Evolutionary conservation across 2,113 vertebrate species (phyloP), one percentile per base, ranked within the genome.

Genomic region (Syngnathus typhle): DNA sequence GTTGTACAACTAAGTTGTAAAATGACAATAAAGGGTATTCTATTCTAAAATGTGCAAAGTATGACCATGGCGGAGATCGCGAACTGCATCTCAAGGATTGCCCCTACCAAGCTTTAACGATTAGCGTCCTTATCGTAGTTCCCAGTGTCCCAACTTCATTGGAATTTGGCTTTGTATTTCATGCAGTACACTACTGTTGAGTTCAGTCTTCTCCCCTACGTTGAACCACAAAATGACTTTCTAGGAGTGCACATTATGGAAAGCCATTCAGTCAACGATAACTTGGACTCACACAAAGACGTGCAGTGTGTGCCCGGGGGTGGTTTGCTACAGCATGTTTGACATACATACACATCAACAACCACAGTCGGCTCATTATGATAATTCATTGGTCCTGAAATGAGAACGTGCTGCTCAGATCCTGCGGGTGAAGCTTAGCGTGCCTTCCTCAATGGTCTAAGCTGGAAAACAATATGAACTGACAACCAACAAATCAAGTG

Each of bases 331-430:
- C 60, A 65, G 67, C 65, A 65, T 75, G 75, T 69, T 77, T 72
- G 72, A 76, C 73, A 76, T 72, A 41, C 69, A 69, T 67, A 66
- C 49, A 71, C 76, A 68, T 72, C 43, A 58, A 70, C 74, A 72
- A 68, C 77, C 77, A 75, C 58, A 54, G 54, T 65, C 0, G 65
- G 67, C 76, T 85, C 76, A 78, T 87, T 82, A 84, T 80, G 56
- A 75, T 78, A 82, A 85, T 84, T 86, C 77, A 73, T 78, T 65
- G 72, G 75, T 72, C 60, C 64, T 80, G 77, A 83, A 77, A 78
- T 73, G 64, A 73, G 54, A 82, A 38, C 36, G 66, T 60, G 58
- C 68, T 27, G 56, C 71, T 78, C 66, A 21, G 67, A 77, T 77
- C 79, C 62, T 0, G 23, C 54, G 82, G 82, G 73, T 51, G 62